These are phyloP conservation scores for Sycophaga agraensis DNA, from an alignment of 1,140 invertebrate species.

Conservation along the genomic window DNA sequence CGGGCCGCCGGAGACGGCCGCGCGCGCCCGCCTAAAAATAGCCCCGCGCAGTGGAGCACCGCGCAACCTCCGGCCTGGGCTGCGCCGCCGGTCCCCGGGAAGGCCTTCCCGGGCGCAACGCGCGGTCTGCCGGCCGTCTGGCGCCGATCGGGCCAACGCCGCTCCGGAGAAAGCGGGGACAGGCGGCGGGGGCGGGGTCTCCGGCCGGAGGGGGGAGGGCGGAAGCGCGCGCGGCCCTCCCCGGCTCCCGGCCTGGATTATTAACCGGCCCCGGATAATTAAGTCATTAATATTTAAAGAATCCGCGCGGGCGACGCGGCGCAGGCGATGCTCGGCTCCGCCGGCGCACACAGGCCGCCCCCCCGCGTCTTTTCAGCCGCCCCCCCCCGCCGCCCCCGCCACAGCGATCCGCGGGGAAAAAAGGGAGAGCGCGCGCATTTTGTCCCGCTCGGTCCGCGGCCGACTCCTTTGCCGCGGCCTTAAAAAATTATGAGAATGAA, in stretches of 20 bases:
- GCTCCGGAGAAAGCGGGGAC: too few relatives aligned
- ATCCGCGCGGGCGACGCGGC: slow-evolving; percentile 28
- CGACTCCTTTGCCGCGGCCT: slow-evolving; percentile 14
- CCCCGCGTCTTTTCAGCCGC: too few relatives aligned
- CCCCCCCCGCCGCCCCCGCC: not conserved
- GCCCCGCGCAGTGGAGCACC: too few relatives aligned
- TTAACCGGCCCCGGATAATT: slow-evolving; percentile 51
- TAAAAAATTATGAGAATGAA: slow-evolving; percentile 33
- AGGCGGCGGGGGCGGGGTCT: too few relatives aligned
- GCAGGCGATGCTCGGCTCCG: too few relatives aligned
- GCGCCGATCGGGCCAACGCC: too few relatives aligned
- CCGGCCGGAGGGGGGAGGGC: too few relatives aligned
- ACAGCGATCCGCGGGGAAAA: not conserved
- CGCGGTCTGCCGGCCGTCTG: too few relatives aligned
- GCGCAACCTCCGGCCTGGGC: too few relatives aligned
- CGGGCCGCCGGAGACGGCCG: not conserved
- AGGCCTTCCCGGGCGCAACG: too few relatives aligned
- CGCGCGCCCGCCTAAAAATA: not conserved
- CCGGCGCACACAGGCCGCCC: too few relatives aligned
- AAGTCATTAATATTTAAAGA: slow-evolving; percentile 54
- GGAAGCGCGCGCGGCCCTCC: slow-evolving; percentile 36
- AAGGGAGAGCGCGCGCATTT: slow-evolving; percentile 7
- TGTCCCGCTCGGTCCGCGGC: slow-evolving; percentile 13
- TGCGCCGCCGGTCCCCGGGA: too few relatives aligned
- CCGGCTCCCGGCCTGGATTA: slow-evolving; percentile 42